Conservation (phyloP, 2,888 invertebrate species). For the Muschampia plurimacula region DNA sequence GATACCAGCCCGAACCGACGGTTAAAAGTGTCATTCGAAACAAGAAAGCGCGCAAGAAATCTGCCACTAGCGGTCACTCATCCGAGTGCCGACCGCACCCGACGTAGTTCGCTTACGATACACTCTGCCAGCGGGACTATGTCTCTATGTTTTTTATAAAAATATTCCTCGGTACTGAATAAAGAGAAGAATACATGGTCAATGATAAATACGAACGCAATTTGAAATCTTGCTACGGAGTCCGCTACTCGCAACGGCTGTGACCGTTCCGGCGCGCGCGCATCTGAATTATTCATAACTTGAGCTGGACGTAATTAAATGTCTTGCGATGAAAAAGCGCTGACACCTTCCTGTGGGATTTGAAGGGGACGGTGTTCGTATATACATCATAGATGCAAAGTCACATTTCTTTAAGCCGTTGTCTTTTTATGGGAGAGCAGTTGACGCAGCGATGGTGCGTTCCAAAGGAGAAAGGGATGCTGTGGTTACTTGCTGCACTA, state of each 20-base stretch:
- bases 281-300: slow-evolving; percentile 79
- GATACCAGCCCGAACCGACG: too few species aligned
- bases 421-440: too few species aligned
- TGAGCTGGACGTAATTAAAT: slow-evolving; percentile 70
- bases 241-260: slow-evolving; percentile 76
- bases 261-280: slow-evolving; percentile 76
- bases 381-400: slow-evolving; percentile 9
- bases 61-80: background rate
- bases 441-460: too few species aligned
- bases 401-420: background rate
- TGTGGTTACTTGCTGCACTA: too few species aligned
- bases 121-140: background rate
- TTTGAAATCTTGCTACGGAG: slow-evolving; percentile 54
- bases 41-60: background rate
- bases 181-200: background rate
- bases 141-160: background rate
- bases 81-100: background rate
- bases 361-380: slow-evolving; percentile 50
- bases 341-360: slow-evolving; percentile 76
- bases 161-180: background rate
- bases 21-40: too few species aligned
- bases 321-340: slow-evolving; percentile 75
- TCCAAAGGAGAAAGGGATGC: too few species aligned
- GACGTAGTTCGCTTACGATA: background rate
- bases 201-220: slow-evolving; percentile 49